Percentiles rank a stretch among this genome's conserved stretches.
Conservation (phyloP, 2,888 invertebrate species). For the Chymomyza procnemis region DNA sequence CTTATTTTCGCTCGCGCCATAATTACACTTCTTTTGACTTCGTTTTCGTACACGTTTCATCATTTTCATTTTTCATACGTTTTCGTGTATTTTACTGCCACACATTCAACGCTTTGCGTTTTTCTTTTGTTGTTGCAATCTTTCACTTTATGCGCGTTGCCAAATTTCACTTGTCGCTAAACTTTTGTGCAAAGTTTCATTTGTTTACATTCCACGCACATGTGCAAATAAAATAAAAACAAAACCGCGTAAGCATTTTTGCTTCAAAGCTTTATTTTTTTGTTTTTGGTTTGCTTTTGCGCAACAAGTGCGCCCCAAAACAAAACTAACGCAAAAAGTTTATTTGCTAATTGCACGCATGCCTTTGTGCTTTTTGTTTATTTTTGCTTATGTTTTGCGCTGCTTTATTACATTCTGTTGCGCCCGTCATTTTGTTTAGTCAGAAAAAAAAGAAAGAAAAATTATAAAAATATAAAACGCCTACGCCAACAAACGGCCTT, state of each 20-base stretch:
- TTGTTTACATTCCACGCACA: conserved; percentile 71
- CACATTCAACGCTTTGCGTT: neutral
- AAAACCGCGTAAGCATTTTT: conserved; percentile 16
- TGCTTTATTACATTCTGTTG: conserved; percentile 10
- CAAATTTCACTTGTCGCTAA: conserved; percentile 55
- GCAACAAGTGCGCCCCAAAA: conserved; percentile 62
- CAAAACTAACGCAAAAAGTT: conserved; percentile 3
- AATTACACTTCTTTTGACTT: conserved; percentile 63
- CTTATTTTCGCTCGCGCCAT: conserved; percentile 55
- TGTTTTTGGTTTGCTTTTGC: conserved; percentile 46
- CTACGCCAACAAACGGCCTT: neutral
- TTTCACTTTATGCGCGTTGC: conserved; percentile 55
- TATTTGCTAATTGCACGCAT: conserved; percentile 3
- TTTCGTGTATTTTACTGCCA: neutral
- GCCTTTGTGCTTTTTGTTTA: conserved; percentile 37
- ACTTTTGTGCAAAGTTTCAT: conserved; percentile 64
- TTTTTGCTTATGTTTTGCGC: conserved; percentile 10
- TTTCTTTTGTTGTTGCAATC: conserved; percentile 39
- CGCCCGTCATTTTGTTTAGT: conserved; percentile 25
- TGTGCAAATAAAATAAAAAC: conserved; percentile 63
- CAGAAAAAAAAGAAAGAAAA: conserved; percentile 37
- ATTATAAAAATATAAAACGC: neutral
- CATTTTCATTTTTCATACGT: neutral
- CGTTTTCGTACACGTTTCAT: conserved; percentile 44
- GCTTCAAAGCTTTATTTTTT: conserved; percentile 15